Evolutionary conservation across 2,888 invertebrate species (phyloP), one percentile per base, ranked within the genome.

Genomic region (Eumerus sabulonum): DNA sequence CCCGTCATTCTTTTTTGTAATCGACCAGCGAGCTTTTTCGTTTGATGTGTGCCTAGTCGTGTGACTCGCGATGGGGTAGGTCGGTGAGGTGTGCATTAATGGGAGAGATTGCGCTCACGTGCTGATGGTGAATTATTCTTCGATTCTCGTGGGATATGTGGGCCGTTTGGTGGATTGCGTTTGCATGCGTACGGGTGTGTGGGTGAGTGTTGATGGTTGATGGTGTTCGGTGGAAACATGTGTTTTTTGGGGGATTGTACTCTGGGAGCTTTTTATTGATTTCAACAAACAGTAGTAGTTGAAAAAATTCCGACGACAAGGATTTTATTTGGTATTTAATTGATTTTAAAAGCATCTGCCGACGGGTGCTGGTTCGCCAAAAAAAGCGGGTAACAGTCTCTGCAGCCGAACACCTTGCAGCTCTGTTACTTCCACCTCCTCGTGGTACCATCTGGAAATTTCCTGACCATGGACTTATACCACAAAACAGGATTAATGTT

Each of bases 61-160:
- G 7, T 18, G 42, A 12, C 50, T 42, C 27, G 14, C 16, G n/a
- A 63, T 74, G 73, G 79, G 79, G 79, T 79, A 79, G 74, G 79
- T 73, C 79, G 79, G 48, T 40, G 40, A 54, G 54, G 59, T 70
- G 47, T 57, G 45, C 18, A n/a, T 47, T 56, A 13, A 53, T 44
- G 38, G 35, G 72, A 56, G 60, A n/a, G n/a, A 77, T 64, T 74
- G 79, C 63, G 68, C 79, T 74, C 74, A 79, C 74, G 74, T 79
- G 77, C 63, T 18, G 59, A 64, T 56, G 74, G 54, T 74, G 59
- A 73, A 63, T 72, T 63, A 40, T 71, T 68, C 27, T 27, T 63
- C 36, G 62, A 9, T 56, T 44, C 48, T 56, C 40, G 17, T 45
- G 47, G 42, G 36, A 9, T n/a, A 53, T 51, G 63, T 48, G 48